Evolutionary conservation across 1,140 invertebrate species (phyloP), one percentile per base, ranked within the genome.

Genomic region (Drosophila biarmipes): DNA sequence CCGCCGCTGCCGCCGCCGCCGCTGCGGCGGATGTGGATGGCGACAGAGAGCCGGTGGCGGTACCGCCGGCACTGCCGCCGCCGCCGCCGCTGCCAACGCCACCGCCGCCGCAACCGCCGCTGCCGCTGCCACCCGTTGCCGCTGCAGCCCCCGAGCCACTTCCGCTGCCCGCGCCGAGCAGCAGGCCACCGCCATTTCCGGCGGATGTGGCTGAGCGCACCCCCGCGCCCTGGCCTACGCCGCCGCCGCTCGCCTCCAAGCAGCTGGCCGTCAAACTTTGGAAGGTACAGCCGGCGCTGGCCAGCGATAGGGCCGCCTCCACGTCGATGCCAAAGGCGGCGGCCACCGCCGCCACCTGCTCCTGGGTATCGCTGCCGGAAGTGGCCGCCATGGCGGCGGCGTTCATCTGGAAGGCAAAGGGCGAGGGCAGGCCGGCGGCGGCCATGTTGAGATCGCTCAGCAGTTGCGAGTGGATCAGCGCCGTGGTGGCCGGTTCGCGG

Each of bases 401-500:
- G 92, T 92, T 92, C 93, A 85, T 91, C 92, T 93, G 92, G 91
- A 92, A 92, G 92, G 91, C 75, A 52, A 92, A 89, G 17, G 85
- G 66, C 31, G 78, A 71, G 7, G 80, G 68, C 73, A 92, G 92
- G 73, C 80, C 76, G 64, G 69, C 48, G 80, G 79, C 71, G 61
- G 73, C 49, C 77, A 93, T 94, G 75, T 93, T 90, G n/a, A 93
- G 94, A 68, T 94, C 91, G 53, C 91, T 48, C 38, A 91, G 58
- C 49, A 85, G 55, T 11, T 89, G 84, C 64, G 69, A 92, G 79
- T 92, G 94, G 59, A 92, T 93, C 75, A 93, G 94, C 78, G 93
- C 95, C 49, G 81, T 73, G 4, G 75, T 48, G 15, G 79, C 29
- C 82, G 94, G 95, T 82, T 97, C 96, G 73, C 96, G 94, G 92